These are phyloP conservation scores for Pogonognathellus flavescens DNA, from an alignment of 1,140 invertebrate species.

Conservation along the genomic window DNA sequence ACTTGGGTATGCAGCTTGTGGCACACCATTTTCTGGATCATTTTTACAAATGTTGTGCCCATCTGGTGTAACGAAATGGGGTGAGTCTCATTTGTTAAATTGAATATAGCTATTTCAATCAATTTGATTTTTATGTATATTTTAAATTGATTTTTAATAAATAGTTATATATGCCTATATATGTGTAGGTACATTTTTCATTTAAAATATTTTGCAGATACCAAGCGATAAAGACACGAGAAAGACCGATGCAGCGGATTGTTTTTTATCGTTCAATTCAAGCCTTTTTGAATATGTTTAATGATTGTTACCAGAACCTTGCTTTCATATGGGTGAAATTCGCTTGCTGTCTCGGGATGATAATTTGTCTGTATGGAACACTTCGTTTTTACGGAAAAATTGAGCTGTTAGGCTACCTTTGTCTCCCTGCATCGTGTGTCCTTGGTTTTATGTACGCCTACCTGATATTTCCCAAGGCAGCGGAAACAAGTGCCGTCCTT, in stretches of 20 bases:
- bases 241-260: neutral
- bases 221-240: neutral
- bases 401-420: neutral
- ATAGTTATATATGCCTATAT: neutral
- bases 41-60: neutral
- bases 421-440: neutral
- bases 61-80: neutral
- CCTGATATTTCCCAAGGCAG: neutral
- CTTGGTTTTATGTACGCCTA: neutral
- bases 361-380: neutral
- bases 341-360: neutral
- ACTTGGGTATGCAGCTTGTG: no score
- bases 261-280: neutral
- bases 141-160: no score
- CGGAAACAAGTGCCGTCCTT: neutral
- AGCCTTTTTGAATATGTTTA: neutral
- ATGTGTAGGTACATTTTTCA: neutral
- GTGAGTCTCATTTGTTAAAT: neutral
- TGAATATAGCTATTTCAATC: no score
- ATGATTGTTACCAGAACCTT: neutral
- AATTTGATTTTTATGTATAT: no score
- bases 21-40: neutral
- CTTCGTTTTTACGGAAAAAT: neutral
- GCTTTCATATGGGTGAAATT: neutral
- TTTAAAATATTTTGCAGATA: neutral